Percentiles rank a stretch among this genome's conserved stretches.
These are phyloP conservation scores for Malurus splendens DNA, from an alignment of 2,797 vertebrate species.

Conservation along the genomic window DNA sequence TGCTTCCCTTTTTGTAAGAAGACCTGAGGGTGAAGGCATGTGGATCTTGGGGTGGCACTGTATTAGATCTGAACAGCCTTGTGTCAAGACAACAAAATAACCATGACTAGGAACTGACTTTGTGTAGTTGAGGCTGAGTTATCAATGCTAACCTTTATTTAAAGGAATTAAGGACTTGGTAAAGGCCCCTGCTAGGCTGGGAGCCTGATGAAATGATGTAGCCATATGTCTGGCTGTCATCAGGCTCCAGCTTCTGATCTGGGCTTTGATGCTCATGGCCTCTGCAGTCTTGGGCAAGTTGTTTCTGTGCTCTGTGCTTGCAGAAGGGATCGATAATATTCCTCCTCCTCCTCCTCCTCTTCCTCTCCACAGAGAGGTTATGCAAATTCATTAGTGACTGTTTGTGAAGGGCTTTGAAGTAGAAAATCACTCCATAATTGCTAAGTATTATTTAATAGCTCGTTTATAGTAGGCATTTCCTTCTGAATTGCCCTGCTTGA, in stretches of 20 bases:
- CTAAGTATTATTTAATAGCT: slow-evolving; percentile 53
- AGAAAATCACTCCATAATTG: slow-evolving; percentile 53
- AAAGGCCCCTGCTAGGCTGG: background rate
- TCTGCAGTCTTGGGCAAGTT: background rate
- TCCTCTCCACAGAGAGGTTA: background rate
- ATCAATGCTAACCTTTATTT: background rate
- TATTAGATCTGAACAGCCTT: background rate
- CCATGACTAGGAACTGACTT: accelerated
- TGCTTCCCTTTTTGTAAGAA: background rate
- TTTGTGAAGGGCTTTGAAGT: slow-evolving; percentile 47
- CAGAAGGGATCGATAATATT: background rate
- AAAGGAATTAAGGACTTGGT: background rate
- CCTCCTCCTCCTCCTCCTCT: background rate
- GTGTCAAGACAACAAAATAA: background rate
- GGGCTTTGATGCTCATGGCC: background rate
- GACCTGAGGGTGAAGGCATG: too few species aligned
- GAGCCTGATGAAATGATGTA: background rate
- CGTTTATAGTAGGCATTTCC: slow-evolving; percentile 26
- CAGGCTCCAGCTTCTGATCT: background rate
- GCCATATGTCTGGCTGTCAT: background rate
- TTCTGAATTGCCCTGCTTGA: slow-evolving; percentile 41
- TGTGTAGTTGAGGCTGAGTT: background rate
- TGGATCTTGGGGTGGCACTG: accelerated
- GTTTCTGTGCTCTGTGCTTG: background rate
- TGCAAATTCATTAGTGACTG: slow-evolving; percentile 42